phyloP scores from a whole-genome alignment of 2,797 vertebrate species.

The Brachyalestes nurse region DNA sequence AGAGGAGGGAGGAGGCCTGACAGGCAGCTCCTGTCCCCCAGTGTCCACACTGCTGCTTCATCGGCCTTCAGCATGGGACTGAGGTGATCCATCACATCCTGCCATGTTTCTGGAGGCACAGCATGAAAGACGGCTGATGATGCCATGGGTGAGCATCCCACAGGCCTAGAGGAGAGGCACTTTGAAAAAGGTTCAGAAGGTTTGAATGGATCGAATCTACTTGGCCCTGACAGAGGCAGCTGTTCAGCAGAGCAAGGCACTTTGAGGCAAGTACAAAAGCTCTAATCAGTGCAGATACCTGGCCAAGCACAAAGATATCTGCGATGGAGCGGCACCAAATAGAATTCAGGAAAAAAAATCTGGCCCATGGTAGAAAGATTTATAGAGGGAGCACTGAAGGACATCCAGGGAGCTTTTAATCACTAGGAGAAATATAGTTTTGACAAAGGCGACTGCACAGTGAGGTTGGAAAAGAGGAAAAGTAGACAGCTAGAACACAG shows the following conservation, averaged over 20 bases:
- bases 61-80: constrained; percentile 39
- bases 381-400: constrained; percentile 34
- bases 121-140: constrained; percentile 37
- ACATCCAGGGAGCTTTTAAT: constrained; percentile 44
- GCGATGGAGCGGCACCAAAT: constrained; percentile 23
- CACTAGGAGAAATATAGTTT: constrained; percentile 39
- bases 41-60: constrained; percentile 22
- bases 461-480: constrained; percentile 13
- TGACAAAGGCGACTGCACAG: constrained; percentile 19
- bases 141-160: constrained; percentile 35
- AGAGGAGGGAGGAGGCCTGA: constrained; percentile 35
- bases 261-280: constrained; percentile 44
- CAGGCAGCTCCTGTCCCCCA: constrained; percentile 30
- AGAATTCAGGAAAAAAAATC: constrained; percentile 30
- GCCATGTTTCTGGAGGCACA: constrained; percentile 39
- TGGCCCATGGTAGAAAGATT: constrained; percentile 32
- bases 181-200: constrained; percentile 49
- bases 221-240: constrained; percentile 43
- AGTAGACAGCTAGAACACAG: constrained; percentile 20
- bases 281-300: constrained; percentile 53
- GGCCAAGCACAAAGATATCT: constrained; percentile 17
- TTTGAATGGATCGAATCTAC: constrained; percentile 45
- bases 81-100: constrained; percentile 50
- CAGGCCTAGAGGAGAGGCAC: constrained; percentile 16
- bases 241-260: constrained; percentile 39